Conservation (phyloP, 2,888 invertebrate genomes). For the Apamea monoglypha region DNA sequence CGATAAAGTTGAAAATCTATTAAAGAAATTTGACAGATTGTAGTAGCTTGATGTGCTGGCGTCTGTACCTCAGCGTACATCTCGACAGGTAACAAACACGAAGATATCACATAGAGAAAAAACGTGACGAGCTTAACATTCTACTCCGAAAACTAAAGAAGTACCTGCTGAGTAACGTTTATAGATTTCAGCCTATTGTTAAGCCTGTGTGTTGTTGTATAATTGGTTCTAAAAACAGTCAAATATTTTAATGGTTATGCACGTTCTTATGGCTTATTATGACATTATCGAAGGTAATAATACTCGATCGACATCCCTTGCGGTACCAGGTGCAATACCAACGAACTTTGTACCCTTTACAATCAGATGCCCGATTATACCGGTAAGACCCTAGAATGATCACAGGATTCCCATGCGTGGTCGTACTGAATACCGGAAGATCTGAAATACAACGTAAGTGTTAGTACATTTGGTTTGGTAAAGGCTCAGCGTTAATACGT, state of each 20-base stretch:
- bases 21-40: no score
- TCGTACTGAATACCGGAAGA: constrained; percentile 25
- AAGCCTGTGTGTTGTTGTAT: no score
- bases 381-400: constrained; percentile 41
- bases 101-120: no score
- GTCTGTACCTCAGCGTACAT: no score
- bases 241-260: constrained; percentile 58
- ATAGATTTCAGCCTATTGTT: not conserved
- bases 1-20: no score
- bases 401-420: constrained; percentile 41
- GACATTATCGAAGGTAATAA: constrained; percentile 35
- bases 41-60: no score
- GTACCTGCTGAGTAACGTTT: not conserved
- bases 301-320: constrained; percentile 36
- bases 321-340: constrained; percentile 36
- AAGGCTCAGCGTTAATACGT: no score
- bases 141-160: no score
- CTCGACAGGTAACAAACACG: no score
- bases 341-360: constrained; percentile 32
- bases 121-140: no score
- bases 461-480: constrained; percentile 6
- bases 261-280: constrained; percentile 14
- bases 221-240: not conserved
- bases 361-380: constrained; percentile 27
- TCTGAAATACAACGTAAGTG: constrained; percentile 27